Evolutionary conservation across 2,888 invertebrate genomes (phyloP), one percentile per base, ranked within the genome.

Genomic region (Neria commutata): DNA sequence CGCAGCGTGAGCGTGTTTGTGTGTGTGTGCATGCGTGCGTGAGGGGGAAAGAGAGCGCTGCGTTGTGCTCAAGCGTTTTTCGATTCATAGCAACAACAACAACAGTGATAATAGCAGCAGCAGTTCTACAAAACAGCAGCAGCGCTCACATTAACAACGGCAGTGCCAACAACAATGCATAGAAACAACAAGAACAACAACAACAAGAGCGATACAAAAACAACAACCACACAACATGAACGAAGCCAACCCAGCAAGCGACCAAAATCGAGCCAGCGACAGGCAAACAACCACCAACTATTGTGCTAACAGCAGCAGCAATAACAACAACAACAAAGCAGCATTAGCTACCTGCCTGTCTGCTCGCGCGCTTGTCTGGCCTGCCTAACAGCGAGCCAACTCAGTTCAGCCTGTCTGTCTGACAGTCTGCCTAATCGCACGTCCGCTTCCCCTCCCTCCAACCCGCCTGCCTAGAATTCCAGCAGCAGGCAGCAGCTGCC

Each of bases 61-160:
- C 24, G n/a, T 25, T n/a, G n/a, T n/a, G n/a, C n/a, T n/a, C n/a
- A n/a, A n/a, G n/a, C n/a, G n/a, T n/a, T n/a, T n/a, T n/a, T n/a
- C n/a, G n/a, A n/a, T n/a, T 19, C 29, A 46, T 19, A 37, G n/a
- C 49, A 34, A 54, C 56, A 51, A 40, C 61, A 56, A 61, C 58
- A 59, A 56, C 34, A 24, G 45, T n/a, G 16, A 14, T 29, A 42
- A 33, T 26, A 26, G 34, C 29, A 46, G 34, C 51, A 46, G 58
- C 34, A 58, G 56, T 47, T 49, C 60, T 47, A 52, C 58, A n/a
- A n/a, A n/a, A n/a, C n/a, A n/a, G n/a, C n/a, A 55, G 61, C 51
- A 52, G 40, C 34, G 40, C 54, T 51, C 50, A 21, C 50, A 42
- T 34, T 25, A 50, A 45, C 26, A 48, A 29, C 40, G 33, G 49